Percentiles rank a stretch among this genome's conserved stretches.
phyloP scores from a whole-genome alignment of 2,113 vertebrate species.

The Carettochelys insculpta region DNA sequence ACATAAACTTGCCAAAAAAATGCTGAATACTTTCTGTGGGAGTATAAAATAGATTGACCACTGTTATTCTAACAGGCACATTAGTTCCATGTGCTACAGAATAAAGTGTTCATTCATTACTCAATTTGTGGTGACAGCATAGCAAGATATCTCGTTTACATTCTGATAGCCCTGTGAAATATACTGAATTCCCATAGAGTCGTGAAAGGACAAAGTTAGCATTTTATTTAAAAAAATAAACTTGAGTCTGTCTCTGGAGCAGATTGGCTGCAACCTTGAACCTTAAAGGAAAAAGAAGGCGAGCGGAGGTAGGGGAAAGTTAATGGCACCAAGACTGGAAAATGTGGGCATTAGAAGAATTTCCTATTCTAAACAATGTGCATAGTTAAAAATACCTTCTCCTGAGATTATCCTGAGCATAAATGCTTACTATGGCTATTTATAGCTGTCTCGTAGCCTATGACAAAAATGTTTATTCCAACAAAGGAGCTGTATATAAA shows the following conservation, averaged over 20 bases:
- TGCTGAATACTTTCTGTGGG: slow-evolving; percentile 65
- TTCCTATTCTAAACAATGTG: slow-evolving; percentile 79
- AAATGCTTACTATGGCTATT: slow-evolving; percentile 73
- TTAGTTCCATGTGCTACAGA: slow-evolving; percentile 36
- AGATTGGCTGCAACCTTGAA: slow-evolving; percentile 59
- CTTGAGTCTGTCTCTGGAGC: slow-evolving; percentile 51
- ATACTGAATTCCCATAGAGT: slow-evolving; percentile 52
- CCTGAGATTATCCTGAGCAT: slow-evolving; percentile 69
- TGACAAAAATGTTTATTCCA: slow-evolving; percentile 77
- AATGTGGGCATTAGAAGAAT: slow-evolving; percentile 77
- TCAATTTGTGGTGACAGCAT: slow-evolving; percentile 9
- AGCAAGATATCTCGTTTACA: slow-evolving; percentile 59
- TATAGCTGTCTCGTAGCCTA: slow-evolving; percentile 72
- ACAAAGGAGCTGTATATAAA: slow-evolving; percentile 75
- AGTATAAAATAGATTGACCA: slow-evolving; percentile 63
- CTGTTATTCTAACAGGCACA: slow-evolving; percentile 57
- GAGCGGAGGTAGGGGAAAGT: background rate
- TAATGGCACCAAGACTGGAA: slow-evolving; percentile 69
- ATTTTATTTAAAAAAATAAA: slow-evolving; percentile 43
- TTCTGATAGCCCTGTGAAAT: slow-evolving; percentile 57
- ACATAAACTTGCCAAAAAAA: slow-evolving; percentile 42
- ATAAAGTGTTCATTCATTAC: slow-evolving; percentile 72
- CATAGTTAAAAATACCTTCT: slow-evolving; percentile 77
- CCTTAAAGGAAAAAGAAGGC: slow-evolving; percentile 50
- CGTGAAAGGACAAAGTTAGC: slow-evolving; percentile 47